phyloP scores from a whole-genome alignment of 1,140 invertebrate genomes.

The Aleiodes sp. region DNA sequence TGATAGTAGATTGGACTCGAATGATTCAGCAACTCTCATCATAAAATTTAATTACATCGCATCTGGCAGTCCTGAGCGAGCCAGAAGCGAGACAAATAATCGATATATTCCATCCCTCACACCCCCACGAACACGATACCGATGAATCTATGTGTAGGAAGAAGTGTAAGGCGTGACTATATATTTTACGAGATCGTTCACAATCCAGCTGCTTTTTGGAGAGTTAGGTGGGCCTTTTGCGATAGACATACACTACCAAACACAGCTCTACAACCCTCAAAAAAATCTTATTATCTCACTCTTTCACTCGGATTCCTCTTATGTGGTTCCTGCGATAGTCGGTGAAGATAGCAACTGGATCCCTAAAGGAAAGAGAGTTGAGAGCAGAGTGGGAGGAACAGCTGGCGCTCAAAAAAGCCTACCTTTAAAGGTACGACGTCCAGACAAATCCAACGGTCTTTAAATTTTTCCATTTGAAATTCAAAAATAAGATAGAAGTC shows the following conservation, averaged over 20 bases:
- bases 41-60: conserved; percentile 21
- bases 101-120: conserved; percentile 19
- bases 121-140: conserved; percentile 31
- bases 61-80: conserved; percentile 24
- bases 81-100: conserved; percentile 10
- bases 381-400: conserved; percentile 35
- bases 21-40: conserved; percentile 19
- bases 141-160: background rate
- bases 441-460: conserved; percentile 26
- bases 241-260: conserved; percentile 10
- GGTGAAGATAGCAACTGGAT: conserved; percentile 34
- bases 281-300: conserved; percentile 24
- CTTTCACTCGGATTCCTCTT: conserved; percentile 9
- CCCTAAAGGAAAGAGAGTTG: conserved; percentile 7
- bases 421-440: conserved; percentile 30
- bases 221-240: background rate
- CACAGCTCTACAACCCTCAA: conserved; percentile 24
- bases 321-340: conserved; percentile 28
- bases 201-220: conserved; percentile 33
- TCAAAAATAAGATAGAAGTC: background rate
- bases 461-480: conserved; percentile 10
- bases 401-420: conserved; percentile 28
- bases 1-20: background rate
- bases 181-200: conserved; percentile 33
- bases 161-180: conserved; percentile 31